Evolutionary conservation across 2,113 vertebrate genomes (phyloP).

Genomic region (Hippocampus mohnikei): DNA sequence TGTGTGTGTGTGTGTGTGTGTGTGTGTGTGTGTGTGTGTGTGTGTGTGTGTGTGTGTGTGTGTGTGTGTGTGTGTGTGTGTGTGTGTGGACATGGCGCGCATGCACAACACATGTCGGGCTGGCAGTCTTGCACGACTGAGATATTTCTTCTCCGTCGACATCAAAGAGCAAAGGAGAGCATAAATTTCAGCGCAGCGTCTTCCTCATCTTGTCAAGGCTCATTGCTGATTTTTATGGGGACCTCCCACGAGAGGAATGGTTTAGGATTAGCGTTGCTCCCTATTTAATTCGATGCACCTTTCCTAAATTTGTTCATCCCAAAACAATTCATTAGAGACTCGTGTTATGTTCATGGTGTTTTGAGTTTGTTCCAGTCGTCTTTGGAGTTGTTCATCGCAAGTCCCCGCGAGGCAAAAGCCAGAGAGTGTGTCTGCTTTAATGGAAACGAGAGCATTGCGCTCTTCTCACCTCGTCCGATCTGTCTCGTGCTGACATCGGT

Average conservation of each 20-base stretch:
- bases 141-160: slow-evolving; percentile 22
- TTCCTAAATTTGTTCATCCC: slow-evolving; percentile 15
- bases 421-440: slow-evolving; percentile 33
- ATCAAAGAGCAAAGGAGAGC: slow-evolving; percentile 24
- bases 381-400: slow-evolving; percentile 47
- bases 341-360: slow-evolving; percentile 51
- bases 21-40: no score
- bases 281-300: slow-evolving; percentile 26
- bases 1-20: no score
- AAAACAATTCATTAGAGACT: slow-evolving; percentile 31
- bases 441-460: slow-evolving; percentile 24
- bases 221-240: slow-evolving; percentile 13
- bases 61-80: no score
- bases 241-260: slow-evolving; percentile 33
- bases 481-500: slow-evolving; percentile 27
- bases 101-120: slow-evolving; percentile 22
- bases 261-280: slow-evolving; percentile 7
- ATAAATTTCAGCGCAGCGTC: slow-evolving; percentile 29
- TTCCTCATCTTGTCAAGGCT: slow-evolving; percentile 20
- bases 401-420: slow-evolving; percentile 1
- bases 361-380: slow-evolving; percentile 46
- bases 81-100: background rate
- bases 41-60: no score
- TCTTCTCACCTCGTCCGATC: slow-evolving; percentile 49
- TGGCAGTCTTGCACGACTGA: slow-evolving; percentile 16